These are phyloP conservation scores for Habroteleia sp. DNA, from an alignment of 2,888 invertebrate genomes.

Conservation along the genomic window DNA sequence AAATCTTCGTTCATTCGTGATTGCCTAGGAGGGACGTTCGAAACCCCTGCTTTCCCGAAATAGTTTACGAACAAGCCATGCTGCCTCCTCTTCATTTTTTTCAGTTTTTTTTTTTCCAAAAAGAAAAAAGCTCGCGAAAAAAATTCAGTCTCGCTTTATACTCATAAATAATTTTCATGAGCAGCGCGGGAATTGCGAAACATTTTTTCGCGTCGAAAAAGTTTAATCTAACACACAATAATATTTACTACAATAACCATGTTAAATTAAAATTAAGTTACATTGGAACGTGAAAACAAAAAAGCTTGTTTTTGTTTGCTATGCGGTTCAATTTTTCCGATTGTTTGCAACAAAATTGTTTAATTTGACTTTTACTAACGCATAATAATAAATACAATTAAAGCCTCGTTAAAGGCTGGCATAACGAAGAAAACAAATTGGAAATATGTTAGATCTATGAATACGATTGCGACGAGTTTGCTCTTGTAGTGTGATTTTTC, in stretches of 20 bases:
- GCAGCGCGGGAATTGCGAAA: constrained; percentile 16
- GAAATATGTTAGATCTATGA: constrained; percentile 26
- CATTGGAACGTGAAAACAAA: constrained; percentile 13
- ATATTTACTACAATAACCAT: constrained; percentile 19
- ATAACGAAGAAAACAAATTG: constrained; percentile 20
- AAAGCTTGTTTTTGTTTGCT: no score
- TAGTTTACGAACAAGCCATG: constrained; percentile 29
- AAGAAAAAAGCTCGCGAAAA: background rate
- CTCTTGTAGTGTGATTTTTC: background rate
- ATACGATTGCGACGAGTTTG: constrained; percentile 6
- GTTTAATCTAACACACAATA: constrained; percentile 11
- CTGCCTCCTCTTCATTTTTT: constrained; percentile 8
- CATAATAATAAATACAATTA: constrained; percentile 36
- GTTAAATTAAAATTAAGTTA: constrained; percentile 31
- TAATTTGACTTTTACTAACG: constrained; percentile 25
- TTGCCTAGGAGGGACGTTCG: constrained; percentile 54
- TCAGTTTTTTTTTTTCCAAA: constrained; percentile 2
- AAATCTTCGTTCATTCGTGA: constrained; percentile 62
- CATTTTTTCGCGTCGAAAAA: constrained; percentile 10
- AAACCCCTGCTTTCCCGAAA: constrained; percentile 24
- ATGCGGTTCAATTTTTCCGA: constrained; percentile 9
- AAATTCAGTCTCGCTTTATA: no score
- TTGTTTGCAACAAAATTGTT: constrained; percentile 19
- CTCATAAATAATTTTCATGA: no score
- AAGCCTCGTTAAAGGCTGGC: constrained; percentile 33